Evolutionary conservation across 2,797 vertebrate genomes (phyloP), one percentile per base, ranked within the genome.

Genomic region (Chaenodraco wilsoni): DNA sequence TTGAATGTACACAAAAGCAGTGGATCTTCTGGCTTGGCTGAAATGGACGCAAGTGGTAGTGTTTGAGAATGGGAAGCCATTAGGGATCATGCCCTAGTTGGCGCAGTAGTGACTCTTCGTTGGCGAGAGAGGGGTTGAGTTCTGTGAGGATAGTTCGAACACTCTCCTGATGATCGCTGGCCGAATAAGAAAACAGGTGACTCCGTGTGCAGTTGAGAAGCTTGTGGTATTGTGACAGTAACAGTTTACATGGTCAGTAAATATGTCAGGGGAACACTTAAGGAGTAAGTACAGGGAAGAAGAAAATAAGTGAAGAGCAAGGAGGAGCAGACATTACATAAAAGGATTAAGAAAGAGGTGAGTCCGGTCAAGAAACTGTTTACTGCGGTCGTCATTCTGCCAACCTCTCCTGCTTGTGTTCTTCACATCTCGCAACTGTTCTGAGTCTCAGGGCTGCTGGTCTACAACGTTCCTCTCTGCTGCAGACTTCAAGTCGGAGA

Each of bases 341-440:
- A 65, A 72, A 41, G 13, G 41, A 61, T 70, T 55, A 55, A 21
- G 21, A 65, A 69, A 71, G 45, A 72, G 10, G 16, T 48, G 45
- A 64, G n/a, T 68, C 9, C 9, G 50, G 60, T 67, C 61, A 59
- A 12, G 31, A 17, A 69, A 50, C n/a, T 10, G 7, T 52, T 77
- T 54, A 21, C 51, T 69, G 67, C 66, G 11, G 12, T 21, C 13
- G 4, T 81, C 55, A 50, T 65, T 45, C 3, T 0, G 15, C 31
- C 57, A 46, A 16, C 1, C 23, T 46, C 48, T 50, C 15, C 15
- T n/a, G 52, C 8, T 48, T 23, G 15, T 11, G 69, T 41, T 50
- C 16, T 27, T 65, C n/a, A 17, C 21, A 65, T 49, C 37, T 40
- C 19, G 23, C n/a, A n/a, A 2, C 23, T 27, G 16, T 27, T 71